These are phyloP conservation scores for Drosophila grimshawi DNA, from an alignment of 1,140 invertebrate genomes.

Conservation along the genomic window DNA sequence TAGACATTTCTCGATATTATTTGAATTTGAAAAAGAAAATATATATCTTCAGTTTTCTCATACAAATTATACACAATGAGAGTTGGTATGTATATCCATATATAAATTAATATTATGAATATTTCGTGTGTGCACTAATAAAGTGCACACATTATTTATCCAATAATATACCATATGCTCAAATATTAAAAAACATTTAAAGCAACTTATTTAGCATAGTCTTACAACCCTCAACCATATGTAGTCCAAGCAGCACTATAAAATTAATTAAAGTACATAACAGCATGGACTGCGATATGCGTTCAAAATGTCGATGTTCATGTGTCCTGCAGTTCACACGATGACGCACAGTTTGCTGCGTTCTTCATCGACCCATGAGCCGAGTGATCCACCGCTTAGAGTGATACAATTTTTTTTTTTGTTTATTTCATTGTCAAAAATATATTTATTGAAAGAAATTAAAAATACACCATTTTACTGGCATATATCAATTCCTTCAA, in stretches of 20 bases:
- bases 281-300: constrained; percentile 89
- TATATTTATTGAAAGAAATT: constrained; percentile 50
- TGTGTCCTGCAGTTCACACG: constrained; percentile 93
- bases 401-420: constrained; percentile 29
- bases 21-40: constrained; percentile 32
- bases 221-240: constrained; percentile 87
- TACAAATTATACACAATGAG: constrained; percentile 18
- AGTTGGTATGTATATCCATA: constrained; percentile 11
- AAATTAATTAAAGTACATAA: constrained; percentile 70
- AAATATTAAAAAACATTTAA: constrained; percentile 21
- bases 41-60: constrained; percentile 19
- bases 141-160: constrained; percentile 5
- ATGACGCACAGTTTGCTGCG: constrained; percentile 91
- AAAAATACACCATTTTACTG: constrained; percentile 55
- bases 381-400: constrained; percentile 89
- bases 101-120: constrained; percentile 29
- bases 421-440: constrained; percentile 25
- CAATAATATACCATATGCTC: constrained; percentile 55
- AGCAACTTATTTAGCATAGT: constrained; percentile 62
- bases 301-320: constrained; percentile 93
- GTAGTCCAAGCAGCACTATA: constrained; percentile 85
- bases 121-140: background rate
- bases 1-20: constrained; percentile 48
- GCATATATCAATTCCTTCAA: constrained; percentile 44
- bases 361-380: constrained; percentile 93